Conservation (phyloP, 2,113 vertebrate species). For the Tamias sibiricus region DNA sequence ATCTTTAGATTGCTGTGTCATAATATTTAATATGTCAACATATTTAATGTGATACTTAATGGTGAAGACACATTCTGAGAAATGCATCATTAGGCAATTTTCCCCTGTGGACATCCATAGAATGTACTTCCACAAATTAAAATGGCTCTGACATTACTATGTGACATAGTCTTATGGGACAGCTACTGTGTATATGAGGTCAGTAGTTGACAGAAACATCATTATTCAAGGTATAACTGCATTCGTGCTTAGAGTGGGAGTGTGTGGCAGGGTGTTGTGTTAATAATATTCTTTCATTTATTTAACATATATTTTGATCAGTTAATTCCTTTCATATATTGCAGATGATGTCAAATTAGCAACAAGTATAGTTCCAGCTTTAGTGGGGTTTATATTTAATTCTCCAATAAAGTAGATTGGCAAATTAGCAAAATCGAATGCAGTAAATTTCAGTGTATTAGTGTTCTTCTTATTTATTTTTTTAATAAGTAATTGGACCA, state of each 20-base stretch:
- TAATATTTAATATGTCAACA: not conserved
- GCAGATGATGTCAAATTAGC: not conserved
- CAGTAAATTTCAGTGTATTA: not conserved
- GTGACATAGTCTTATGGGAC: not conserved
- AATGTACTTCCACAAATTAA: not conserved
- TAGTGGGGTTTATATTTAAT: not conserved
- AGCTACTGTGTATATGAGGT: not conserved
- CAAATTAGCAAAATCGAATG: not conserved
- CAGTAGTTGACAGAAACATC: not conserved
- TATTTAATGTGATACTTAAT: not conserved
- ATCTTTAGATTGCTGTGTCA: not conserved
- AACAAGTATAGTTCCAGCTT: not conserved
- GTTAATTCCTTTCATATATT: not conserved
- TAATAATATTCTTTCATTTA: not conserved
- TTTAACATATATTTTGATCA: not conserved
- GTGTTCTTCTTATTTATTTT: not conserved
- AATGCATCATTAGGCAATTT: not conserved
- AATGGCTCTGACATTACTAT: not conserved
- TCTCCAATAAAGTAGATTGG: not conserved
- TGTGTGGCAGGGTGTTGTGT: not conserved
- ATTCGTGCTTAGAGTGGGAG: not conserved
- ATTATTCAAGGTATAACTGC: too few species aligned
- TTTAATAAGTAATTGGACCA: not conserved
- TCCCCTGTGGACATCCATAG: not conserved
- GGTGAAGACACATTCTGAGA: not conserved